Evolutionary conservation across 2,113 vertebrate species (phyloP), one percentile per base, ranked within the genome.

Genomic region (Micromys minutus): DNA sequence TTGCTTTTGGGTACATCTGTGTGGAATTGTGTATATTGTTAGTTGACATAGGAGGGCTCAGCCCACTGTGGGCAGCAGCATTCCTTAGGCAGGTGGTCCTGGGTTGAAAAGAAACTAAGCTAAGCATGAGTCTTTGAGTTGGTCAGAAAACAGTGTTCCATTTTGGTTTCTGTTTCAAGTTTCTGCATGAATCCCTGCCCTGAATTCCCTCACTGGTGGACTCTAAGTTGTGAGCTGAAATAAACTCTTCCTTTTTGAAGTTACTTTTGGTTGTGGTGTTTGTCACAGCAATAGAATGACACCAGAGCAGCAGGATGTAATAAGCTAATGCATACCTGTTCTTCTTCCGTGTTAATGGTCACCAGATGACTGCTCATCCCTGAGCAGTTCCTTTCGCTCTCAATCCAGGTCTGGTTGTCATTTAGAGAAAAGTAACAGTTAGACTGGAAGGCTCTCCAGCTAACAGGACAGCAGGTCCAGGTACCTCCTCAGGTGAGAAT

Each of bases 401-500:
- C 74, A 6, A 15, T 47, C 96, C 97, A 97, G 0, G 93, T 94
- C 55, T 89, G 95, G 19, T 83, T 95, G 93, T 95, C 91, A 61
- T 81, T 67, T 10, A 97, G 13, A 69, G 87, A 61, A 24, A 95
- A 6, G 39, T 94, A 97, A 63, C 96, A 97, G 26, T 71, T 74
- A 74, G 77, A 95, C 77, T 87, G 93, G 42, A 96, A 97, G 45
- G n/a, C 47, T 69, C 29, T 79, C 97, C 96, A 97, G 74, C 63
- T 87, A 34, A 29, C 31, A 75, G 97, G 96, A 57, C 96, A 97
- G 36, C 97, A 97, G 67, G 16, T 89, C 94, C 94, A 91, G 36
- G 34, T 34, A 75, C 12, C 74, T 1, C 42, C 96, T 94, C 4
- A 1, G 5, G 71, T 57, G 47, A 87, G 93, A 87, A 92, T 81